Evolutionary conservation across 1,140 invertebrate genomes (phyloP), one percentile per base, ranked within the genome.

Genomic region (Lepidurus apus): DNA sequence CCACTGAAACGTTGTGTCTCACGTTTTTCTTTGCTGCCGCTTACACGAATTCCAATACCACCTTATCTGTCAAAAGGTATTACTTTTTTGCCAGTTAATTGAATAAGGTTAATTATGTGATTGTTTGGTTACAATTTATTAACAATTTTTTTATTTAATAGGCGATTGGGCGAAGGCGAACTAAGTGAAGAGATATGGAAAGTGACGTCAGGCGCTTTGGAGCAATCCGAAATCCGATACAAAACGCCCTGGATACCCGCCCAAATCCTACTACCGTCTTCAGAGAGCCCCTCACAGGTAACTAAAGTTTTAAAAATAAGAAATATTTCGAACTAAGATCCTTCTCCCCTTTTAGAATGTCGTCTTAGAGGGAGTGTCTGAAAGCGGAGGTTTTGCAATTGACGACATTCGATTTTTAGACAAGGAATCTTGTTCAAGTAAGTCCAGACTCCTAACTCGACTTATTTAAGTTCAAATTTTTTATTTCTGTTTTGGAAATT

Each of bases 191-290:
- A 79, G 42, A 13, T 79, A 45, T 79, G 78, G 78, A 74, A 44
- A 42, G 44, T 79, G 8, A 74, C 78, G 4, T 34, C 74, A 5
- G 78, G 73, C 1, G 74, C 34, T 13, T n/a, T 75, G n/a, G 74
- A 79, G 26, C 65, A 47, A 47, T 74, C 73, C 42, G 73, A 65
- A 13, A 44, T 13, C 76, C 76, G 76, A 1, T 34, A 53, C 76
- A 77, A 77, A 13, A 74, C 78, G 0, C 74, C 73, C 1, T 79
- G 78, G 78, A 79, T 79, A 26, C 78, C 78, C 44, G 78, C 78
- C 2, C 78, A 74, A 13, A 26, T 79, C 1, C 78, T 74, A 4
- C 74, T 79, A 1, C 34, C 21, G 9, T 11, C 78, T 17, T 21
- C 34, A 43, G 74, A 74, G 34, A 43, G 75, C 43, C n/a, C 44